Conservation (phyloP, 2,888 invertebrate genomes). For the Stenoptilia bipunctidactyla region DNA sequence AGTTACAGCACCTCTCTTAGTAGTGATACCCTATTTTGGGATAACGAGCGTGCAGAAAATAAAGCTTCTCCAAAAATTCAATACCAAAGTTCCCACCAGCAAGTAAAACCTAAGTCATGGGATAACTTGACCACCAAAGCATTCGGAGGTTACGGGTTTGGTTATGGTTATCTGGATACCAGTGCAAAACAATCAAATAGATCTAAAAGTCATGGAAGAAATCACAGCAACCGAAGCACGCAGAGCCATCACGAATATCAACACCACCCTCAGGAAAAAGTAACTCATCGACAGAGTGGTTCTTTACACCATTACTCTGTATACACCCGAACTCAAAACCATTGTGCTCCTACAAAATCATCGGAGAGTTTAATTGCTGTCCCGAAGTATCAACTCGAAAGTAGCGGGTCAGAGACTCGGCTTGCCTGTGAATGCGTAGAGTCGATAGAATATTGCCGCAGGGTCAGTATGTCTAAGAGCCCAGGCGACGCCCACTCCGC, state of each 20-base stretch:
- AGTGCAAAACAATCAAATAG: slow-evolving; percentile 46
- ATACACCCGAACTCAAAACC: slow-evolving; percentile 59
- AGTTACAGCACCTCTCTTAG: slow-evolving; percentile 89
- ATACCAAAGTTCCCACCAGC: slow-evolving; percentile 55
- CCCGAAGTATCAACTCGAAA: slow-evolving; percentile 73
- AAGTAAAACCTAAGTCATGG: slow-evolving; percentile 88
- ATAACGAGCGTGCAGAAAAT: slow-evolving; percentile 63
- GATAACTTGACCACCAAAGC: slow-evolving; percentile 89
- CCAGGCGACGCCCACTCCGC: slow-evolving; percentile 39
- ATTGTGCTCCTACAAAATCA: slow-evolving; percentile 79
- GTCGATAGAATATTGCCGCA: slow-evolving; percentile 46
- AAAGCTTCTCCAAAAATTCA: slow-evolving; percentile 59
- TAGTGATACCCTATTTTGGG: slow-evolving; percentile 90
- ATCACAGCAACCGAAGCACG: slow-evolving; percentile 71
- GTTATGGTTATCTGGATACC: slow-evolving; percentile 86
- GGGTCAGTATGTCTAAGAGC: slow-evolving; percentile 37
- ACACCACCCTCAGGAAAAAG: slow-evolving; percentile 45
- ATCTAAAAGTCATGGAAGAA: slow-evolving; percentile 62
- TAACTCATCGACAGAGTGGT: slow-evolving; percentile 51
- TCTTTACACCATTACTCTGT: slow-evolving; percentile 56
- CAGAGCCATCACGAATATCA: slow-evolving; percentile 66
- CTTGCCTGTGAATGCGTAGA: slow-evolving; percentile 80
- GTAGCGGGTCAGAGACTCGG: slow-evolving; percentile 75
- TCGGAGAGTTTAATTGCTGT: slow-evolving; percentile 83
- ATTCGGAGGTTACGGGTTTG: slow-evolving; percentile 88